Evolutionary conservation across 2,888 invertebrate genomes (phyloP), one percentile per base, ranked within the genome.

Genomic region (Petrolisthes manimaculis): DNA sequence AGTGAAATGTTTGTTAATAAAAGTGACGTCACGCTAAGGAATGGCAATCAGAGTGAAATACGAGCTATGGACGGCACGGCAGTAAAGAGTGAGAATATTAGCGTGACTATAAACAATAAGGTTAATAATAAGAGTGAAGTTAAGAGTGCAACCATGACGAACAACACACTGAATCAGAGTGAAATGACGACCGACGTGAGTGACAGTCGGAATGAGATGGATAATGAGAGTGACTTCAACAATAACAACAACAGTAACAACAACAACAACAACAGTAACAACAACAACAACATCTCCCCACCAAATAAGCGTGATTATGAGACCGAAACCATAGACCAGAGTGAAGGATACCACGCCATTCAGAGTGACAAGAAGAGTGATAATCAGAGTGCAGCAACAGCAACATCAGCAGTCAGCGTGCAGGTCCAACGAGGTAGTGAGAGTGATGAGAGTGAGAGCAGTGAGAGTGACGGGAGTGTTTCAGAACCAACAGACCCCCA

Each of bases 281-380:
- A 21, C 2, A 1, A n/a, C 18, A 71, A n/a, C 6, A 14, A 71
- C 1, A 6, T 21, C n/a, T n/a, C 14, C 71, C 71, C 14, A 21
- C 71, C 14, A 21, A n/a, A 71, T n/a, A 21, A 71, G 18, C 37
- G 37, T 37, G 37, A 37, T 37, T 1, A 37, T 37, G 1, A 37
- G 37, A 37, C 37, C 2, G 37, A 37, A 37, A 37, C 37, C 37
- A 37, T 37, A 37, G 21, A n/a, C 71, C 71, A 71, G 71, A 71
- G 71, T 3, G 71, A 12, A 71, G 6, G 14, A 12, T 14, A 12
- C 21, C n/a, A n/a, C 6, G 4, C 14, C 14, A 6, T 71, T 12
- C 71, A 71, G 71, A 71, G 71, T 71, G 71, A 71, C 14, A 71
- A 71, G 71, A 12, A 71, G 71, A 71, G 71, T 71, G 71, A 71